These are phyloP conservation scores for Tangara arthus DNA, from an alignment of 2,797 vertebrate genomes.

Conservation along the genomic window DNA sequence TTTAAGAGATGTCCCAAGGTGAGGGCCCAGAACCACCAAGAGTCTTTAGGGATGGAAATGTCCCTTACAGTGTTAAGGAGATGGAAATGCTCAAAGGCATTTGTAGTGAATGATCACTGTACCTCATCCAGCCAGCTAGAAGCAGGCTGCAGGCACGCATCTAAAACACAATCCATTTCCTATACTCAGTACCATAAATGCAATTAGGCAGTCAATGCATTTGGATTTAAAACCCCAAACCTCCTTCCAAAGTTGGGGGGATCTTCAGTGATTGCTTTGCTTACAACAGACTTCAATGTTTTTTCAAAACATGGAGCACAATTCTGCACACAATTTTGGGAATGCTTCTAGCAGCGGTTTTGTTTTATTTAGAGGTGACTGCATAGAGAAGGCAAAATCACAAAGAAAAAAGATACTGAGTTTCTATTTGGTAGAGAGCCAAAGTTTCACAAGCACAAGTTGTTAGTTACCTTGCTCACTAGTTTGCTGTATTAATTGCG, in stretches of 20 bases:
- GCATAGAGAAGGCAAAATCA: background rate
- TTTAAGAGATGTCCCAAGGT: background rate
- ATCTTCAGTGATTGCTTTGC: background rate
- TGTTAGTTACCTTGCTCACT: background rate
- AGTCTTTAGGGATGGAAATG: background rate
- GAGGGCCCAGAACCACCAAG: background rate
- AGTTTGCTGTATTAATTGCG: background rate
- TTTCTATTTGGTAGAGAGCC: background rate
- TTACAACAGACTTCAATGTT: background rate
- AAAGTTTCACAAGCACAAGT: background rate
- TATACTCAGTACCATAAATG: background rate
- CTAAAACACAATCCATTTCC: background rate
- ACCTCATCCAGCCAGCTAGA: background rate
- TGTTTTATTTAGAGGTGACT: background rate
- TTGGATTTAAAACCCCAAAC: background rate
- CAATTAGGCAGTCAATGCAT: background rate
- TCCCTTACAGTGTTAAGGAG: background rate
- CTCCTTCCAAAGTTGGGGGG: background rate
- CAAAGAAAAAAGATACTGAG: background rate
- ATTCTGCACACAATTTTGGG: background rate
- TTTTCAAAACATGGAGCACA: background rate
- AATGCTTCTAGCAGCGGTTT: background rate
- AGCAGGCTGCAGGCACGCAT: background rate
- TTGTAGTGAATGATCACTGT: background rate
- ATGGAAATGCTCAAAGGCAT: background rate